Percentiles rank a stretch among this genome's conserved stretches.
phyloP scores from a whole-genome alignment of 2,113 vertebrate genomes.

The Propithecus coquereli region DNA sequence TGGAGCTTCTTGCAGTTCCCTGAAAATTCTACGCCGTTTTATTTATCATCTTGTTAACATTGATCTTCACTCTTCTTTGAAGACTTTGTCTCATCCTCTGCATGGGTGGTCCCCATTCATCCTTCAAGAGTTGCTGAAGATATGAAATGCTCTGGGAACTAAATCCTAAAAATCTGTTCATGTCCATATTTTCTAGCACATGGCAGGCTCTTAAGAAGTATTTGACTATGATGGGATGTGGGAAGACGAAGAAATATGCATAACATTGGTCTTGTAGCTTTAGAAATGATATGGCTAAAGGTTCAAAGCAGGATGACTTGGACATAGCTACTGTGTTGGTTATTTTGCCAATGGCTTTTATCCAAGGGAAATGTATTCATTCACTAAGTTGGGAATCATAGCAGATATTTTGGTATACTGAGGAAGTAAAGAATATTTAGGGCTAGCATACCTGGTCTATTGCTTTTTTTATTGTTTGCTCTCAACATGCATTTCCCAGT shows the following conservation, averaged over 20 bases:
- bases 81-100: background rate
- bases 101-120: background rate
- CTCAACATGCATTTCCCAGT: background rate
- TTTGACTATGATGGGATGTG: background rate
- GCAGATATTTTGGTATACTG: background rate
- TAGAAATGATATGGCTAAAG: background rate
- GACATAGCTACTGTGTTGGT: background rate
- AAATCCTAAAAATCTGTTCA: background rate
- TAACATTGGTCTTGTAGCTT: background rate
- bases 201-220: background rate
- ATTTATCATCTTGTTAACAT: background rate
- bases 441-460: background rate
- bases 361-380: background rate
- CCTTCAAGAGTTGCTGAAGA: background rate
- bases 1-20: background rate
- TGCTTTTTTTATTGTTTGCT: background rate
- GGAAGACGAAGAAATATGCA: background rate
- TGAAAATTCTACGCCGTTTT: background rate
- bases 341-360: background rate
- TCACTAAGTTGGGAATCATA: background rate
- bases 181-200: background rate
- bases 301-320: background rate
- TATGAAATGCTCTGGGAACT: background rate
- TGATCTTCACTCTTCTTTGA: background rate
- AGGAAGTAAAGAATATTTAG: background rate